These are phyloP conservation scores for Grammomys dolichurus DNA, from an alignment of 2,113 vertebrate genomes.

Conservation along the genomic window DNA sequence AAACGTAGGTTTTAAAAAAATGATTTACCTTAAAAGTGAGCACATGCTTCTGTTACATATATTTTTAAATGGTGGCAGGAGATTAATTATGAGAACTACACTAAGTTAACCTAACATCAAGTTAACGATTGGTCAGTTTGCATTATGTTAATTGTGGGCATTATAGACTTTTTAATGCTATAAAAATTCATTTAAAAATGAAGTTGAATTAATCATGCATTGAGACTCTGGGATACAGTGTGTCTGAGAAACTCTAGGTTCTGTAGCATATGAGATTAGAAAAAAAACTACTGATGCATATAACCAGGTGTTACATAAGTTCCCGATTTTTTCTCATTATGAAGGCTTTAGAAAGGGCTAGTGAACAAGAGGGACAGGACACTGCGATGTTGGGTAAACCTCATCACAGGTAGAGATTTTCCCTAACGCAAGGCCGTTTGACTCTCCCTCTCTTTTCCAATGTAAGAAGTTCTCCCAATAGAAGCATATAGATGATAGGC, in stretches of 20 bases:
- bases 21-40: constrained; percentile 10
- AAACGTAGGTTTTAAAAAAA: not conserved
- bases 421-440: not conserved
- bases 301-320: not conserved
- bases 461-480: not conserved
- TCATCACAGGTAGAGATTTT: not conserved
- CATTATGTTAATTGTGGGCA: not conserved
- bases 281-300: not conserved
- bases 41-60: constrained; percentile 14
- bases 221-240: not conserved
- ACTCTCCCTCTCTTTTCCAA: not conserved
- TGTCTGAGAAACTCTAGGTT: constrained; percentile 51
- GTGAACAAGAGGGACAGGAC: constrained; percentile 28
- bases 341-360: not conserved
- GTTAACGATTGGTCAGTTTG: not conserved
- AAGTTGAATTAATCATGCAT: not conserved
- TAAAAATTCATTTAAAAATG: constrained; percentile 31
- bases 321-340: not conserved
- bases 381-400: not conserved
- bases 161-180: not conserved
- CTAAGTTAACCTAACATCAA: constrained; percentile 39
- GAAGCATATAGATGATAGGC: not conserved
- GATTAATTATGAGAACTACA: constrained; percentile 18
- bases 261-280: not conserved
- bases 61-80: not conserved